Evolutionary conservation across 2,797 vertebrate species (phyloP), one percentile per base, ranked within the genome.

Genomic region (Danio jaintianensis): DNA sequence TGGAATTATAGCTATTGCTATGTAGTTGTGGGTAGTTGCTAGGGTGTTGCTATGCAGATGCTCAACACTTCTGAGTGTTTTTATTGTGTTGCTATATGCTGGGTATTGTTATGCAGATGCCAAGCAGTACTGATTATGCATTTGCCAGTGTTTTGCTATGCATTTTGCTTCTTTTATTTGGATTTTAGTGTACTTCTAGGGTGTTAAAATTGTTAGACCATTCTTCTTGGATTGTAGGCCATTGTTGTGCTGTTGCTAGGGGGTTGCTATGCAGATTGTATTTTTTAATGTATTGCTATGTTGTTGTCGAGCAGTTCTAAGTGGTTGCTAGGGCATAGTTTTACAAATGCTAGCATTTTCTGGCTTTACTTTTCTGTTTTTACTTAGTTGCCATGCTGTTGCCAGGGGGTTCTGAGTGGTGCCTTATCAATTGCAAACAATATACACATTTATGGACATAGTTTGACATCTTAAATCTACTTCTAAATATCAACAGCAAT

Each of bases 291-390:
- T 4, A 6, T 59, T 59, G 22, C 12, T 59, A 7, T 59, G 7
- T 0, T 13, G 3, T 8, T n/a, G n/a, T n/a, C n/a, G n/a, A n/a
- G n/a, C n/a, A 0, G 0, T 1, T 61, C 20, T 38, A 58, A 13
- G 12, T 36, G 29, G 29, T 13, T 58, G 55, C 55, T 56, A 22
- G 56, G 55, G 18, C 2, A 4, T 56, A 1, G 55, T 50, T 50
- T n/a, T n/a, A 48, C 15, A 0, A 48, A 50, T 11, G 15, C 15
- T n/a, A 52, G n/a, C 7, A n/a, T 10, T 43, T 16, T 61, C 29
- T 15, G 15, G 7, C 4, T n/a, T n/a, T n/a, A n/a, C n/a, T n/a
- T n/a, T n/a, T n/a, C n/a, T n/a, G n/a, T n/a, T n/a, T n/a, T n/a
- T n/a, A n/a, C n/a, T n/a, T n/a, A n/a, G n/a, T n/a, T n/a, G n/a